Base-by-base conservation (phyloP, 1,140 invertebrate genomes). In the Macrosteles quadrilineatus region DNA sequence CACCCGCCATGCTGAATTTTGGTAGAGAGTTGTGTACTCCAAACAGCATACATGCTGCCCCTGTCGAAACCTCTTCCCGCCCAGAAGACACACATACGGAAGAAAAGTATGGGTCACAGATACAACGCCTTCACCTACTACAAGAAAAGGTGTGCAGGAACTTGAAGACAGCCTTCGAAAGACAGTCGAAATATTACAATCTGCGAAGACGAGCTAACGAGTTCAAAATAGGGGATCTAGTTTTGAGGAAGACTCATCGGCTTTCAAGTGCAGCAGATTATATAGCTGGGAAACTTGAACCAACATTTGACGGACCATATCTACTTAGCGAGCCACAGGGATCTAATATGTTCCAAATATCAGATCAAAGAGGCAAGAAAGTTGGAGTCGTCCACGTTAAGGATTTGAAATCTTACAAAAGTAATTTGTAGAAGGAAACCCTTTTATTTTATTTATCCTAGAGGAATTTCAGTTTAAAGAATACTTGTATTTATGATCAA, bases 1-100 rank as follows among this genome's bases (percentile, higher is more conserved):
- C 79, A 0, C 79, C 81, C 4, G 78, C 79, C 2, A 77, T 77
- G 21, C 63, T 81, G 6, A 81, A 75, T 14, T 78, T 79, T 23
- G 80, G 77, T 17, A 55, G 79, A 57, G 78, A 81, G 59, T 57
- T 81, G n/a, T 30, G 73, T 14, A 70, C 73, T 4, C 73, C 75
- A 30, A 19, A 17, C 12, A 30, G 2, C 29, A 12, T 64, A 17
- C 62, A 64, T 36, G 62, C 14, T 14, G 1, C 36, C 12, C 17
- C 50, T 2, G 29, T 29, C 2, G 27, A 14, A 47, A n/a, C n/a
- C n/a, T n/a, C n/a, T n/a, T n/a, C n/a, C n/a, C n/a, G n/a, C n/a
- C n/a, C n/a, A n/a, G n/a, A n/a, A n/a, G n/a, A n/a, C n/a, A n/a
- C n/a, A n/a, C n/a, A n/a, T n/a, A n/a, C n/a, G n/a, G n/a, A n/a